Base-by-base conservation (phyloP, 1,140 invertebrate species). In the Papilio helenus region DNA sequence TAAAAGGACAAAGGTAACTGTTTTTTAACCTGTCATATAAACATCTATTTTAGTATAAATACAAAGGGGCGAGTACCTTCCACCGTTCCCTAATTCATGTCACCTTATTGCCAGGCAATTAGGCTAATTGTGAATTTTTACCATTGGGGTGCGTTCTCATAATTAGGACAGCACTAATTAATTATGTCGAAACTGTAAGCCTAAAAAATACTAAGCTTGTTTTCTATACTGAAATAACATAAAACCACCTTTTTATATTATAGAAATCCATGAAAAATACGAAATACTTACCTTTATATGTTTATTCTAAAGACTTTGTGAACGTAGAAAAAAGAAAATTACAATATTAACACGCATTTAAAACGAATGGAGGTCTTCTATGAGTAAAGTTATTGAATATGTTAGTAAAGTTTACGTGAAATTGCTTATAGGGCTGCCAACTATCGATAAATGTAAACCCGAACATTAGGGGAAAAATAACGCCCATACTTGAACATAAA, bases 61-160 rank as follows among this genome's bases (percentile, higher is more conserved):
- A 76, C 23, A 76, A 55, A 76, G 2, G 23, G 46, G 46, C 73
- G 20, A n/a, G 23, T 9, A 39, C 74, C 74, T 76, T 51, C 49
- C 14, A 76, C 51, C 29, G 29, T 16, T 26, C 74, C 74, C 74
- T 61, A 76, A 61, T 76, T 76, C 51, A n/a, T 61, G 74, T 76
- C 74, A 76, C 74, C 7, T 26, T 68, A 26, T 34, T 68, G 26
- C n/a, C 18, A 29, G 26, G n/a, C 51, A 23, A 76, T 76, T 76
- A 76, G 20, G 18, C 51, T 76, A 76, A 76, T 76, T 76, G 74
- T 44, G 2, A 74, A 23, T 39, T 76, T 76, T 76, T 12, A 16
- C 18, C 26, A 49, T 49, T 49, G 14, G 10, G 42, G 23, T 20
- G 44, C n/a, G 42, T 74, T 74, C 44, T 74, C 14, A 26, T 51